Base-by-base conservation (phyloP, 2,113 vertebrate species). In the Atractosteus spatula region DNA sequence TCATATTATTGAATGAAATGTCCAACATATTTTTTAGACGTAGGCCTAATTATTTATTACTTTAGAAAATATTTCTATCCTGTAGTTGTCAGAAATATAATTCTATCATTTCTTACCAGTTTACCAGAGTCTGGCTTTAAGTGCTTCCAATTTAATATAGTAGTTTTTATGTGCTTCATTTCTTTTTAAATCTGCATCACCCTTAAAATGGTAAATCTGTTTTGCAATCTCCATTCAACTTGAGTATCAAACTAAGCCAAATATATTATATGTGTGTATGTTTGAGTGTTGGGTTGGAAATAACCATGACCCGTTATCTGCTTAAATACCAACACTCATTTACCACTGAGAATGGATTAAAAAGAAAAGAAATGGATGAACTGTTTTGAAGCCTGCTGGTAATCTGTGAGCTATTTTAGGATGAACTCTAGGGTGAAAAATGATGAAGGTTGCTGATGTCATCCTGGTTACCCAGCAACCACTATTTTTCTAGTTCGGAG, bases 381-480 rank as follows among this genome's bases (percentile, higher is more conserved):
- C 74, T 76, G 76, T 80, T 86, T 81, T 84, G 73, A 82, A 81
- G 84, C 75, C 81, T 80, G 82, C 83, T 87, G 83, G 85, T 89
- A 88, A 89, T 91, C 85, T 79, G 55, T 70, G 83, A 4, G 81
- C 89, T 91, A 90, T 90, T 92, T 93, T 90, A 81, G 79, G 89
- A 85, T 68, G 77, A 74, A 68, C 77, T 82, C 69, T 76, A 76
- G 64, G 68, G 78, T 77, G 54, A 72, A 44, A 62, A 78, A 71
- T 77, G 83, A 84, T 83, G 84, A 79, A 85, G 75, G 82, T 85
- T 89, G 85, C 88, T 90, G 86, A 93, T 89, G 85, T 92, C 86
- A 82, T 87, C 73, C 41, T 76, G 83, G 91, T 94, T 88, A 87
- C 92, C 66, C 86, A 85, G 91, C 81, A 94, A 91, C 88, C 74